Evolutionary conservation across 2,888 invertebrate genomes (phyloP).

Genomic region (Himalopsyche japonica): DNA sequence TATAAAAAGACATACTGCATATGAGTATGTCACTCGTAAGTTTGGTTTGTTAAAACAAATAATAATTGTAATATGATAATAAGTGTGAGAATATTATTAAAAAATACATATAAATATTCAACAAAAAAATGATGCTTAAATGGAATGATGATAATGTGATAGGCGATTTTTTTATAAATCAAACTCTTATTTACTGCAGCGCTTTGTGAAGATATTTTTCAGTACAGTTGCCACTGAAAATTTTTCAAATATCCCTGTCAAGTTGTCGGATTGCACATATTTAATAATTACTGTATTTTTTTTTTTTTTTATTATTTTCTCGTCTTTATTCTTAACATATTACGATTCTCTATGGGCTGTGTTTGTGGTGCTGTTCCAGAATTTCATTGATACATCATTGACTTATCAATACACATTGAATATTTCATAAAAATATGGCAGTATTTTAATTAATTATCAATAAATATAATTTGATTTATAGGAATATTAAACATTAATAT

Average conservation of each 20-base stretch:
- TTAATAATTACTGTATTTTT: neutral
- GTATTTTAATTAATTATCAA: neutral
- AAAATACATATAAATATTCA: neutral
- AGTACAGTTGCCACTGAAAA: neutral
- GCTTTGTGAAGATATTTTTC: neutral
- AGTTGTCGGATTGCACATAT: neutral
- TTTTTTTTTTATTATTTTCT: neutral
- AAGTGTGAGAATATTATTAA: neutral
- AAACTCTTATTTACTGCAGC: neutral
- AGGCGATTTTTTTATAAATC: neutral
- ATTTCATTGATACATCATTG: conserved; percentile 31
- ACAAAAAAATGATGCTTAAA: neutral
- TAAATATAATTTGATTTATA: neutral
- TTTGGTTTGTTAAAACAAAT: neutral
- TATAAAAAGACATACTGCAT: neutral
- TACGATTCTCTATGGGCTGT: neutral
- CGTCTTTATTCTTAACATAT: neutral
- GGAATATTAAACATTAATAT: neutral
- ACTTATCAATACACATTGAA: neutral
- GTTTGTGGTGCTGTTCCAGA: conserved; percentile 35
- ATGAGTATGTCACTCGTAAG: neutral
- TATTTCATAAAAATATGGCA: neutral
- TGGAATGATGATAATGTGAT: neutral
- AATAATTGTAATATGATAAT: neutral
- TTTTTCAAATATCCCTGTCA: neutral